Conservation (phyloP, 2,888 invertebrate genomes). For the Tipula unca region DNA sequence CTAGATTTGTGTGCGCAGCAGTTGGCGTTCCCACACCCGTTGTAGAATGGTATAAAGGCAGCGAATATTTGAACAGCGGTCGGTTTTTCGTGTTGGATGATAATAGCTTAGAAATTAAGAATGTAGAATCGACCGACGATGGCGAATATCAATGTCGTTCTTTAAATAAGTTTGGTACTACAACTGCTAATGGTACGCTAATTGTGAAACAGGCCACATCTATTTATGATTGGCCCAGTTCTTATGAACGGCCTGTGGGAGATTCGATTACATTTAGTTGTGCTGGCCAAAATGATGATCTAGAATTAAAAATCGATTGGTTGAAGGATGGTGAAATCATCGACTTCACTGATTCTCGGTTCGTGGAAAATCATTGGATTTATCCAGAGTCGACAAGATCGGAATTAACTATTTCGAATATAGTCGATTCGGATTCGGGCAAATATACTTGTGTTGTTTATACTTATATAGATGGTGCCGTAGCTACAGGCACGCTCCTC, state of each 20-base stretch:
- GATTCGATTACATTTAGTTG: slow-evolving; percentile 87
- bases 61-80: slow-evolving; percentile 89
- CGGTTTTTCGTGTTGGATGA: slow-evolving; percentile 66
- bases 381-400: too few species aligned
- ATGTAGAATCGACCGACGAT: slow-evolving; percentile 68
- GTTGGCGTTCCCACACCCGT: too few species aligned
- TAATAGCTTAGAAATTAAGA: slow-evolving; percentile 83
- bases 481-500: slow-evolving; percentile 77
- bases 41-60: too few species aligned
- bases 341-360: too few species aligned
- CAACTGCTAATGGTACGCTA: slow-evolving; percentile 70
- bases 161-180: slow-evolving; percentile 81
- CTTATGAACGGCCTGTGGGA: slow-evolving; percentile 87
- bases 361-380: too few species aligned
- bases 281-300: slow-evolving; percentile 82
- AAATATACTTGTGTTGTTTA: slow-evolving; percentile 89
- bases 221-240: slow-evolving; percentile 80
- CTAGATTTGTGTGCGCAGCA: too few species aligned
- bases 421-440: too few species aligned
- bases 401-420: too few species aligned
- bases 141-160: slow-evolving; percentile 93
- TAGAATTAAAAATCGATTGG: too few species aligned
- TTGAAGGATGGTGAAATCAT: too few species aligned
- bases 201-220: slow-evolving; percentile 79
- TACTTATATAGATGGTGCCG: slow-evolving; percentile 79